Percentiles rank a stretch among this genome's conserved stretches.
Evolutionary conservation across 2,113 vertebrate species (phyloP).

Genomic region (Prochilodus magdalenae): DNA sequence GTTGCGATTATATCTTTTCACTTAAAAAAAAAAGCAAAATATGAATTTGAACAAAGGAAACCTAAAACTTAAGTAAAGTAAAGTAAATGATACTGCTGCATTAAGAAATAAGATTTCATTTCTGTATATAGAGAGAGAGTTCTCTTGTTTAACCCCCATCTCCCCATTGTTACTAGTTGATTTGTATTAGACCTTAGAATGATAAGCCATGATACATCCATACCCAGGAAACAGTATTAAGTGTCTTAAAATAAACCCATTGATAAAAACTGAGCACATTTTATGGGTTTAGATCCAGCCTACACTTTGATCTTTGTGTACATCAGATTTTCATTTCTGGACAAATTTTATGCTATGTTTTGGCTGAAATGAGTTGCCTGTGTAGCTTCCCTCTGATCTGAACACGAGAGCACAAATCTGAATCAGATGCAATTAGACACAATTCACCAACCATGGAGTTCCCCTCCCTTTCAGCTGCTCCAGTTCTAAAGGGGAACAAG

Average conservation of each 20-base stretch:
- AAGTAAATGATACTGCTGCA: no score
- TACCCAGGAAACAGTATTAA: not conserved
- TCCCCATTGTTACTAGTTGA: no score
- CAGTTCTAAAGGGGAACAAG: not conserved
- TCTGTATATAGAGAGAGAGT: no score
- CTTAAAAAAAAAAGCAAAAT: no score
- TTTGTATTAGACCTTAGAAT: no score
- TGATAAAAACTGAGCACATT: not conserved
- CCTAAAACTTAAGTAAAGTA: no score
- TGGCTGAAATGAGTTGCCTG: not conserved
- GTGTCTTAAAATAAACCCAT: no score
- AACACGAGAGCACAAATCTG: not conserved
- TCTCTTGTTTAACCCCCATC: no score
- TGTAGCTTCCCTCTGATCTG: not conserved
- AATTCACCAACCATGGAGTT: slow-evolving; percentile 8
- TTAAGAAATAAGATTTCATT: no score
- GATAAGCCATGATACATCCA: no score
- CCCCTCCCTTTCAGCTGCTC: not conserved
- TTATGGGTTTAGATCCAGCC: not conserved
- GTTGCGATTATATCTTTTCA: no score
- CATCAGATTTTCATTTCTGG: not conserved
- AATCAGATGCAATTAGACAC: slow-evolving; percentile 30
- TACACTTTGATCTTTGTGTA: not conserved
- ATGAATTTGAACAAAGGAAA: no score
- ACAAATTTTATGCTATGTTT: not conserved